phyloP scores from a whole-genome alignment of 1,140 invertebrate species.

The Yoshiicerus persimilis region DNA sequence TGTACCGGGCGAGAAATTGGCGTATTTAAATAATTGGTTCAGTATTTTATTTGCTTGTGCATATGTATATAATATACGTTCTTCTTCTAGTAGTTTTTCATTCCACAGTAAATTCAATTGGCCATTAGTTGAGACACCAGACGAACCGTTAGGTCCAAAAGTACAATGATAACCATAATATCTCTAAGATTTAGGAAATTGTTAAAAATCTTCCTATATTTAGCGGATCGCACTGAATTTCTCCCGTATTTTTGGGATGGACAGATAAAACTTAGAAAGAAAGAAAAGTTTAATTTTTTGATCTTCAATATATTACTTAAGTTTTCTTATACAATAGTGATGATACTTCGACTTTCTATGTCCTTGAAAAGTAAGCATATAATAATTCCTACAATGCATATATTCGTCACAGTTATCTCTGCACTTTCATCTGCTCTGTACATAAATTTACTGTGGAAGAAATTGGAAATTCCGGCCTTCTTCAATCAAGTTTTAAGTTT shows the following conservation, averaged over 20 bases:
- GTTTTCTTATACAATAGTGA: neutral
- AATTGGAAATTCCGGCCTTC: neutral
- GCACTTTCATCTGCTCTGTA: neutral
- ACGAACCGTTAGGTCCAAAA: no score
- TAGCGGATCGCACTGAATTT: neutral
- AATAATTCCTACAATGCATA: neutral
- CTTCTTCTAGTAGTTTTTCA: no score
- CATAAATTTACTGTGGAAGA: neutral
- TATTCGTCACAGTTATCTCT: neutral
- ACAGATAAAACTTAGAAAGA: neutral
- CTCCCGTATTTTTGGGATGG: neutral
- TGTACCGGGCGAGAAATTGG: no score
- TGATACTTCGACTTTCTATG: neutral
- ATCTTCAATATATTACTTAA: neutral
- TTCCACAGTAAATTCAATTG: no score
- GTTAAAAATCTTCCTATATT: neutral
- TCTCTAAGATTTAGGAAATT: neutral
- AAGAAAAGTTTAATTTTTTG: neutral
- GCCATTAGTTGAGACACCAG: neutral
- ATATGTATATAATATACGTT: no score
- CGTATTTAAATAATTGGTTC: no score
- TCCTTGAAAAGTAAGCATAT: neutral
- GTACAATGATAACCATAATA: neutral
- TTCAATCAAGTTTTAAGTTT: neutral
- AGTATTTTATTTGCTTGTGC: no score